These are phyloP conservation scores for Caracal caracal DNA, from an alignment of 2,113 vertebrate genomes.

Conservation along the genomic window DNA sequence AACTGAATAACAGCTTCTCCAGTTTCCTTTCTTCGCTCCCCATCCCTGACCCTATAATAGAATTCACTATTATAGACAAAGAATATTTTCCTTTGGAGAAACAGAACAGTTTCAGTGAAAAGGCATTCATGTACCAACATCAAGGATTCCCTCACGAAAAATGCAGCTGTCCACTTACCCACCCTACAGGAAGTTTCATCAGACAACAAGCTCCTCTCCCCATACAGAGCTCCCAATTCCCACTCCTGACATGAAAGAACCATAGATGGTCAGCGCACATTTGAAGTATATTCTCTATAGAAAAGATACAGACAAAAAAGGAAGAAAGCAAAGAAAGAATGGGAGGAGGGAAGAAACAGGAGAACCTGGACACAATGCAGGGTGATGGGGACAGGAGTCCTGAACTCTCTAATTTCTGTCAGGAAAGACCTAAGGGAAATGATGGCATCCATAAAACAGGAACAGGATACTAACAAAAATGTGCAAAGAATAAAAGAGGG, in stretches of 20 bases:
- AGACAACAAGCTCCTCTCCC: neutral
- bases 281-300: neutral
- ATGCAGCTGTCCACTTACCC: neutral
- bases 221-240: neutral
- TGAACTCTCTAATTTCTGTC: neutral
- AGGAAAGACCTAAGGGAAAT: neutral
- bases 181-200: neutral
- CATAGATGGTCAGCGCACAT: neutral
- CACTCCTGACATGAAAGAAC: neutral
- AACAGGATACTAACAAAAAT: neutral
- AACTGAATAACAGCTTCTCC: neutral
- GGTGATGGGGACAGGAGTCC: fast-evolving
- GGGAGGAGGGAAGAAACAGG: neutral
- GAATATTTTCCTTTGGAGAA: neutral
- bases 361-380: neutral
- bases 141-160: neutral
- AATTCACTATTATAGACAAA: neutral
- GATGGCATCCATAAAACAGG: neutral
- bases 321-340: neutral
- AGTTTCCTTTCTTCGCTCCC: neutral
- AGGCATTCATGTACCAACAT: neutral
- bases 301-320: neutral
- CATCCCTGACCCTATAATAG: neutral
- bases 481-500: neutral
- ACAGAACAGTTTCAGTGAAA: neutral